Evolutionary conservation across 2,888 invertebrate genomes (phyloP), one percentile per base, ranked within the genome.

Genomic region (Mechanitis mazaeus): DNA sequence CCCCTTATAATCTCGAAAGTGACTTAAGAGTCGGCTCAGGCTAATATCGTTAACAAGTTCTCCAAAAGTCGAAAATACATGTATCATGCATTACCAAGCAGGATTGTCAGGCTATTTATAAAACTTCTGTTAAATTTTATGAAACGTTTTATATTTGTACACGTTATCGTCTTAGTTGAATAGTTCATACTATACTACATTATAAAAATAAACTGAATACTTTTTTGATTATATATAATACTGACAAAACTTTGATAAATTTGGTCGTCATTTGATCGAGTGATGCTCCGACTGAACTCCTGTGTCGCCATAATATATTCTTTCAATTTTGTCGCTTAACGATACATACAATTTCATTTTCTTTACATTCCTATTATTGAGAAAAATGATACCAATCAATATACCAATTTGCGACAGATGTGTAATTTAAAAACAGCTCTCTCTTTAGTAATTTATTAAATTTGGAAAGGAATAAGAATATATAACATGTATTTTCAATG

Each of bases 351-450:
- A 50, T 50, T 50, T 31, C 9, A 50, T 31, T 50, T 50, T 31
- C 28, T 50, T 50, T 50, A 50, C 50, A 50, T 50, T 50, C 31
- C 47, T 20, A 47, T 47, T 47, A 47, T 47, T 47, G n/a, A 5
- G 2, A 47, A 47, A 12, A n/a, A 28, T 12, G 12, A 47, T 47
- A 47, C 20, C 50, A 50, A 50, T 50, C 9, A 31, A 50, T 50
- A 31, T 50, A 9, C 50, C 50, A 50, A 50, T 50, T 50, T 50
- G 31, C 28, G 28, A 50, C 31, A 50, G 50, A 50, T 50, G 50
- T 50, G 6, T 9, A 50, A 50, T 50, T 50, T 50, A 31, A 50
- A 11, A 50, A 50, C 6, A 31, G 50, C 28, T 31, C 4, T n/a
- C 6, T 20, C 3, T n/a, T 47, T 47, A 6, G 6, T n/a, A 47